Percentiles rank a stretch among this genome's conserved stretches.
phyloP scores from a whole-genome alignment of 2,888 invertebrate genomes.

The Ophion ellenae region DNA sequence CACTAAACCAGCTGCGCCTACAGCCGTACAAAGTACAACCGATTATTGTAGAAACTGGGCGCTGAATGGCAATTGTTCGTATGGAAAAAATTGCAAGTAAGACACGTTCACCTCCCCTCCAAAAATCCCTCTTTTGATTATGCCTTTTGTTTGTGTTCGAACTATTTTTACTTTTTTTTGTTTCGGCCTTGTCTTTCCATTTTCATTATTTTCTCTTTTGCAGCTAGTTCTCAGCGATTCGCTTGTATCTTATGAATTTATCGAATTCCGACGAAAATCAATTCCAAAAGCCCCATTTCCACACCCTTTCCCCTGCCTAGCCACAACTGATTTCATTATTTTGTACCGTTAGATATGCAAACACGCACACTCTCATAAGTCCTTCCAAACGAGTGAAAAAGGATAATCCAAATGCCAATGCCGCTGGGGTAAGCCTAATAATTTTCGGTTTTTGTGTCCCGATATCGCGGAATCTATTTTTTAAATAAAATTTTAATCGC shows the following conservation, averaged over 20 bases:
- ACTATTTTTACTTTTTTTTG: constrained; percentile 20
- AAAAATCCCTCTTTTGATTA: constrained; percentile 7
- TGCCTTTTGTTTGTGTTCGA: constrained; percentile 23
- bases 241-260: constrained; percentile 28
- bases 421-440: constrained; percentile 77
- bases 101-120: constrained; percentile 49
- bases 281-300: neutral
- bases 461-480: constrained; percentile 19
- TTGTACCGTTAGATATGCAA: constrained; percentile 85
- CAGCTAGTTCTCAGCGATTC: constrained; percentile 47
- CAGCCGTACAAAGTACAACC: constrained; percentile 84
- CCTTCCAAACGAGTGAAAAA: constrained; percentile 91
- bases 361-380: constrained; percentile 90
- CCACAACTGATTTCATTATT: constrained; percentile 66
- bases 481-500: constrained; percentile 9
- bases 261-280: constrained; percentile 35
- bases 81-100: constrained; percentile 91
- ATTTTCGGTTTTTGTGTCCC: constrained; percentile 26
- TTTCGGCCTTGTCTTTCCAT: neutral
- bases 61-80: constrained; percentile 90
- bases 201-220: constrained; percentile 21
- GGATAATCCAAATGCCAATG: constrained; percentile 84
- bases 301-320: neutral
- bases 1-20: constrained; percentile 87
- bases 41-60: constrained; percentile 92